Percentiles rank a stretch among this genome's conserved stretches.
Evolutionary conservation across 1,140 invertebrate species (phyloP).

Genomic region (Zaprionus ornatus): DNA sequence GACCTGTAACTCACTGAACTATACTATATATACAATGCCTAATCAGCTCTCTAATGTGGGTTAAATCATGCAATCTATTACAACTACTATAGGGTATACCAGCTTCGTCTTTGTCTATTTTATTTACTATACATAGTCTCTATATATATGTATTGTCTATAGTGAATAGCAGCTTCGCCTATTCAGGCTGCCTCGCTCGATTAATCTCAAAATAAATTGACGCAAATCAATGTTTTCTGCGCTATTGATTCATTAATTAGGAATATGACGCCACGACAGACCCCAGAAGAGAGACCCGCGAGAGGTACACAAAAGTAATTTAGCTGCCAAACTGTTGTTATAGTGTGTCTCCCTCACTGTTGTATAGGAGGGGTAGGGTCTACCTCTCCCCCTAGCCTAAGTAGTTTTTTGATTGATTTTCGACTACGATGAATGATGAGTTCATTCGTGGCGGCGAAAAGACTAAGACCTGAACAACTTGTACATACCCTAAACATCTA

Average conservation of each 20-base stretch:
- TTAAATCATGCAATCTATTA: not conserved
- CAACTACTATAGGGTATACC: not conserved
- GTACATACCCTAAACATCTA: not conserved
- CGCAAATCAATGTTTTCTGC: constrained; percentile 52
- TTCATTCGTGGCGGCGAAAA: constrained; percentile 4
- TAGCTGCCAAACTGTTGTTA: constrained; percentile 35
- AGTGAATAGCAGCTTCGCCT: constrained; percentile 19
- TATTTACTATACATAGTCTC: no score
- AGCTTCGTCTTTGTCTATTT: not conserved
- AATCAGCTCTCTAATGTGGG: not conserved
- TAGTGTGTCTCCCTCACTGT: not conserved
- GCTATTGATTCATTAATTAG: constrained; percentile 61
- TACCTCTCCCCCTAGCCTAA: not conserved
- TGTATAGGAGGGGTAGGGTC: not conserved
- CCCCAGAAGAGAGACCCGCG: constrained; percentile 2
- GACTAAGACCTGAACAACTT: not conserved
- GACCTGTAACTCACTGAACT: not conserved
- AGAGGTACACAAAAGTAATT: constrained; percentile 21
- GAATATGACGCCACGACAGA: constrained; percentile 33
- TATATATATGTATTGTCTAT: not conserved
- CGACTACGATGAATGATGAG: constrained; percentile 55
- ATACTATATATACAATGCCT: not conserved
- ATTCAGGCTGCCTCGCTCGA: constrained; percentile 21
- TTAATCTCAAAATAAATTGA: constrained; percentile 55
- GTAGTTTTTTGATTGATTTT: constrained; percentile 53